Evolutionary conservation across 2,888 invertebrate genomes (phyloP).

Genomic region (Noctua comes): DNA sequence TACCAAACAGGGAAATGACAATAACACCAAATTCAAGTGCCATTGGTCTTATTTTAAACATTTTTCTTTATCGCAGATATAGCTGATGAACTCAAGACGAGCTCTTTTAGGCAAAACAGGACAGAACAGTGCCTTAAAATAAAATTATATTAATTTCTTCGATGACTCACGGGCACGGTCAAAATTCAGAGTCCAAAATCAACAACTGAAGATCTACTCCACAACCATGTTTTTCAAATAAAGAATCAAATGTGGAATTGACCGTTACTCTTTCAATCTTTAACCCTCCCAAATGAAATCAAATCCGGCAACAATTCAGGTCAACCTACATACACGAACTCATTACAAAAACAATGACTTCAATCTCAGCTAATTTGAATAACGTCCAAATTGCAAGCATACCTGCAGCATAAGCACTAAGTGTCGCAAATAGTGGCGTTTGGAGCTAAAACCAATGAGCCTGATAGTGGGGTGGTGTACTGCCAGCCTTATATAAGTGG

Average conservation of each 20-base stretch:
- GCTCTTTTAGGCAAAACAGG: not conserved
- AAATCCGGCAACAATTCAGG: conserved; percentile 26
- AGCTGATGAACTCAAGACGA: not conserved
- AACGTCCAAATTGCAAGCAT: conserved; percentile 58
- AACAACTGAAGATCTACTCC: not conserved
- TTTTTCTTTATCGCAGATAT: not conserved
- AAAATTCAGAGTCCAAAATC: not conserved
- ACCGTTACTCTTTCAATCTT: not conserved
- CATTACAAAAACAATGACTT: conserved; percentile 43
- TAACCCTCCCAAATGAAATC: not conserved
- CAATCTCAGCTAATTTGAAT: conserved; percentile 51
- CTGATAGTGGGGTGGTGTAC: conserved; percentile 76
- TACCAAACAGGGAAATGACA: too few relatives aligned
- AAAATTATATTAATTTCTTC: not conserved
- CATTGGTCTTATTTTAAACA: not conserved
- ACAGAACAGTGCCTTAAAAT: not conserved
- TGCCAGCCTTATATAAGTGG: conserved; percentile 81
- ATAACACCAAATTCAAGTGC: not conserved
- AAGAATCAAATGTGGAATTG: not conserved
- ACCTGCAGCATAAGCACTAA: conserved; percentile 60
- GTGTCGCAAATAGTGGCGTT: conserved; percentile 69
- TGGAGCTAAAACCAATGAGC: conserved; percentile 65
- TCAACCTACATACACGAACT: conserved; percentile 25
- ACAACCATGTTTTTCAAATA: not conserved
- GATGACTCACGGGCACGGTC: not conserved